A percentile compares a stretch with the other conserved stretches of the same genome.
These are phyloP conservation scores for Suncus etruscus DNA, from an alignment of 2,113 vertebrate genomes.

Conservation along the genomic window DNA sequence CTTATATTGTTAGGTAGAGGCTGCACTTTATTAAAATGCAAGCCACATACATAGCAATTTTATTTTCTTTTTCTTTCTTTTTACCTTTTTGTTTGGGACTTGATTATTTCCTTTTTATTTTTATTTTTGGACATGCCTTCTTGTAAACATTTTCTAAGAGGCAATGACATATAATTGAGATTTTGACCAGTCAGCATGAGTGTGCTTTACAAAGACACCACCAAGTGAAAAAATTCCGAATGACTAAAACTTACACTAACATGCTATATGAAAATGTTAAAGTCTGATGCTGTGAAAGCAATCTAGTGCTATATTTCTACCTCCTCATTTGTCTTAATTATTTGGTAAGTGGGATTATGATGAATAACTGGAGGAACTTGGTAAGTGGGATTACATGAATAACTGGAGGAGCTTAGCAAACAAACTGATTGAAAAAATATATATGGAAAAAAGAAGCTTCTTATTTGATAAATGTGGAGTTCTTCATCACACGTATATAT, in stretches of 20 bases:
- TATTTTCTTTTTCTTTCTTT: not conserved
- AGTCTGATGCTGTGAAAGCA: constrained; percentile 90
- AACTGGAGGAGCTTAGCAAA: constrained; percentile 84
- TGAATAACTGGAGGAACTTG: constrained; percentile 80
- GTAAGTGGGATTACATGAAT: constrained; percentile 84
- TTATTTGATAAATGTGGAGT: constrained; percentile 87
- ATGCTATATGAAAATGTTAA: constrained; percentile 86
- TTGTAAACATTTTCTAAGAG: constrained; percentile 80
- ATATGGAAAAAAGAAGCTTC: constrained; percentile 80
- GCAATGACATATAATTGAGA: constrained; percentile 73
- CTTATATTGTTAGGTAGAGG: constrained; percentile 85
- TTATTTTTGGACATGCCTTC: constrained; percentile 83
- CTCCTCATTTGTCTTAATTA: constrained; percentile 92
- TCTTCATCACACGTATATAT: constrained; percentile 85
- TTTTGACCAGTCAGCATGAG: constrained; percentile 80
- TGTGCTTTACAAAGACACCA: constrained; percentile 66
- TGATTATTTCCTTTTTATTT: not conserved
- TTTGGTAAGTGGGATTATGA: constrained; percentile 87
- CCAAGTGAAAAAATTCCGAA: constrained; percentile 80
- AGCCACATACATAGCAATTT: constrained; percentile 84
- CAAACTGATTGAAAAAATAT: constrained; percentile 85
- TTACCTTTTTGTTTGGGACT: not conserved
- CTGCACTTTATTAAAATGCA: constrained; percentile 83
- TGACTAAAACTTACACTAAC: constrained; percentile 86
- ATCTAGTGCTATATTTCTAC: constrained; percentile 90